Conservation (phyloP, 2,113 vertebrate genomes). For the Phrynosoma blainvillii region DNA sequence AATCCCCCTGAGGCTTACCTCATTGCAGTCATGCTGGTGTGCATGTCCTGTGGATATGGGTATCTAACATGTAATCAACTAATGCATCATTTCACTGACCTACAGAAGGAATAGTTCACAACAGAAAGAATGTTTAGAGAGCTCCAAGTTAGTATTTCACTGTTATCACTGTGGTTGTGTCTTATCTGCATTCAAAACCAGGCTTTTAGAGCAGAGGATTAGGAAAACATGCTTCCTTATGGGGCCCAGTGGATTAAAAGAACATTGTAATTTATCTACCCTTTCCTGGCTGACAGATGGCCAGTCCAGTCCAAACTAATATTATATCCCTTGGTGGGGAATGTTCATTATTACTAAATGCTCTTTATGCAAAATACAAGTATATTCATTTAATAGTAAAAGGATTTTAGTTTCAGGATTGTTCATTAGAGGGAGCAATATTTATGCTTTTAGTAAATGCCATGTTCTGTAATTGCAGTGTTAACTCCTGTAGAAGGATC, state of each 20-base stretch:
- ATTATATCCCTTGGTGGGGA: slow-evolving; percentile 60
- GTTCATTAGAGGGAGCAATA: slow-evolving; percentile 12
- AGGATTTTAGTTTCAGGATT: slow-evolving; percentile 50
- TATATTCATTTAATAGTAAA: slow-evolving; percentile 64
- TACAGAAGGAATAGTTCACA: neutral
- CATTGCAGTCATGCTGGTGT: accelerated
- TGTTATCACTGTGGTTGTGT: slow-evolving; percentile 30
- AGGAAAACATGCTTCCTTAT: slow-evolving; percentile 62
- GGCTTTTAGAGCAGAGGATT: slow-evolving; percentile 67
- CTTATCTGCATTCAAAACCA: slow-evolving; percentile 16
- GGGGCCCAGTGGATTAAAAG: slow-evolving; percentile 63
- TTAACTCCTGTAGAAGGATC: neutral
- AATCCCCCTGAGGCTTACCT: neutral
- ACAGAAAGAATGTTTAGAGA: slow-evolving; percentile 6
- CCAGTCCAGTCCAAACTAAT: slow-evolving; percentile 79
- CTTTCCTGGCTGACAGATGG: slow-evolving; percentile 76
- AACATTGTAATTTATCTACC: slow-evolving; percentile 69
- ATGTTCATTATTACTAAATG: slow-evolving; percentile 64
- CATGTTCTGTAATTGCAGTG: slow-evolving; percentile 32
- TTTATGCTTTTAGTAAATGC: slow-evolving; percentile 42
- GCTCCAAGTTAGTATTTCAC: neutral
- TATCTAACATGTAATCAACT: slow-evolving; percentile 2
- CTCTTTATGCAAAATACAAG: slow-evolving; percentile 61
- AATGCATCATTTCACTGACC: accelerated
- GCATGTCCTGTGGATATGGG: neutral